Evolutionary conservation across 2,888 invertebrate genomes (phyloP).

Genomic region (Patella ulyssiponensis): DNA sequence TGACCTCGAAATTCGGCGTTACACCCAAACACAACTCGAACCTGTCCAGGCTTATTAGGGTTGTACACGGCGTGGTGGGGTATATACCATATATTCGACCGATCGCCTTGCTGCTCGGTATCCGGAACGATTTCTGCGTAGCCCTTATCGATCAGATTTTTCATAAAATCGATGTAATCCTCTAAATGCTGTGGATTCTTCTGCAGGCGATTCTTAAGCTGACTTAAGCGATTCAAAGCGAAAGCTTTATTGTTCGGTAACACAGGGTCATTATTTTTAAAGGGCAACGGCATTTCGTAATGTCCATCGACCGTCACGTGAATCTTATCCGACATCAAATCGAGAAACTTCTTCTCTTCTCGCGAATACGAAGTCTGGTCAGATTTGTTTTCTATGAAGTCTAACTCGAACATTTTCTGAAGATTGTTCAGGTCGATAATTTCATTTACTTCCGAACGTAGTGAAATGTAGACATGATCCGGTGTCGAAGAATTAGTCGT

Average conservation of each 20-base stretch:
- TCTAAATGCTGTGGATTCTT: background rate
- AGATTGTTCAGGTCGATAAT: background rate
- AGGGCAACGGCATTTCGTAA: background rate
- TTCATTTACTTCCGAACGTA: background rate
- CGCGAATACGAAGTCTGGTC: background rate
- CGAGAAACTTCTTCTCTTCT: background rate
- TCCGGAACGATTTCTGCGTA: background rate
- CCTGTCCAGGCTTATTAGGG: constrained; percentile 6
- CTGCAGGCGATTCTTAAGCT: background rate
- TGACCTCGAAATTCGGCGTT: constrained; percentile 28
- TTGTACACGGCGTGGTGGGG: constrained; percentile 15
- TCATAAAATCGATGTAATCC: background rate
- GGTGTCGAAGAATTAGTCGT: too few species aligned
- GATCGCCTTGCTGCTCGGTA: background rate
- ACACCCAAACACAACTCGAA: constrained; percentile 39
- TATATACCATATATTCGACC: constrained; percentile 14
- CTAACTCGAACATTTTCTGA: background rate
- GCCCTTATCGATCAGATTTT: background rate
- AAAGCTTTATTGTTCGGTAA: background rate
- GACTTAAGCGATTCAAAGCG: background rate
- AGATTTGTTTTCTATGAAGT: background rate
- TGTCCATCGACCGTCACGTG: background rate
- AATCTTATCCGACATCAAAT: background rate
- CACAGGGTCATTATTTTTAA: background rate
- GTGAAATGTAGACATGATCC: too few species aligned